Percentiles rank a stretch among this genome's conserved stretches.
Conservation (phyloP, 1,140 invertebrate species). For the Drosophila ohnishii region DNA sequence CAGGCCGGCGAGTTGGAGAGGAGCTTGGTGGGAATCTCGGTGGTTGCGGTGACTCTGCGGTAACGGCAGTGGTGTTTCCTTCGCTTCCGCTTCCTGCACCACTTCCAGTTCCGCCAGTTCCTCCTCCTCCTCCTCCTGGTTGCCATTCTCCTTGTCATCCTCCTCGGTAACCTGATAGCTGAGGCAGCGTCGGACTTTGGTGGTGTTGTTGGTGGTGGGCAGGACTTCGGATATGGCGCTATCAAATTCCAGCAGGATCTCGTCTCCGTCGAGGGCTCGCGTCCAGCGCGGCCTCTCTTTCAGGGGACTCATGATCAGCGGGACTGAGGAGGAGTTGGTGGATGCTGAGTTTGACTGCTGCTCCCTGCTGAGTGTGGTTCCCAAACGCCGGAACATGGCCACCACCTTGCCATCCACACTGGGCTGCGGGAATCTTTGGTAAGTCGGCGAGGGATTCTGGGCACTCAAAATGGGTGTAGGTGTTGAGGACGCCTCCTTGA, state of each 20-base stretch:
- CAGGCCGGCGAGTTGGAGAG: slow-evolving; percentile 42
- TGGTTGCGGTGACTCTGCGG: slow-evolving; percentile 31
- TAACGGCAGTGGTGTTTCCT: slow-evolving; percentile 15
- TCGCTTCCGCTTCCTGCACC: slow-evolving; percentile 29
- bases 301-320: slow-evolving; percentile 72
- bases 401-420: slow-evolving; percentile 79
- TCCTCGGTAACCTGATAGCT: slow-evolving; percentile 57
- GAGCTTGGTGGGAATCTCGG: slow-evolving; percentile 48
- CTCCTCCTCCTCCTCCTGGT: slow-evolving; percentile 1
- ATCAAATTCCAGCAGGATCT: slow-evolving; percentile 79
- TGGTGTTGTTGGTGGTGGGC: slow-evolving; percentile 30
- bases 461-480: slow-evolving; percentile 9
- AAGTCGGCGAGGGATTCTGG: slow-evolving; percentile 7
- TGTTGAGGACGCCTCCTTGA: slow-evolving; percentile 14
- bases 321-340: slow-evolving; percentile 2
- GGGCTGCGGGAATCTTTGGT: slow-evolving; percentile 70
- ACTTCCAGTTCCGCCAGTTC: slow-evolving; percentile 27
- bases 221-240: slow-evolving; percentile 77
- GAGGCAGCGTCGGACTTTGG: slow-evolving; percentile 47
- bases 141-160: slow-evolving; percentile 15
- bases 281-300: slow-evolving; percentile 70
- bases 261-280: slow-evolving; percentile 71
- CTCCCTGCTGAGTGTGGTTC: slow-evolving; percentile 67
- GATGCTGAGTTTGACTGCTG: not conserved
- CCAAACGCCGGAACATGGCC: slow-evolving; percentile 76